phyloP scores from a whole-genome alignment of 1,140 invertebrate species.

The Myzus persicae region DNA sequence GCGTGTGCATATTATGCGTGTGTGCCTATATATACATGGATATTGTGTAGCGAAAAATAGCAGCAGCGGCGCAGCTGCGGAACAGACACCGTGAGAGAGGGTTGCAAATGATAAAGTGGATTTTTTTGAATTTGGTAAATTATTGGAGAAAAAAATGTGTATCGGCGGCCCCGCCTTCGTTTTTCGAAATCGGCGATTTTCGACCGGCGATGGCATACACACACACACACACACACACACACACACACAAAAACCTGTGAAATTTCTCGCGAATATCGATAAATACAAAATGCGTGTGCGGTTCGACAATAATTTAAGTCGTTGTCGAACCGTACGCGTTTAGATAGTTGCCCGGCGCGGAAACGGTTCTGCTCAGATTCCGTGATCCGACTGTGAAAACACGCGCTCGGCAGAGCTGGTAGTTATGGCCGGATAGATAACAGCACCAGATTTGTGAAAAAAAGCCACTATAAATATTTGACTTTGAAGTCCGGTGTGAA shows the following conservation, averaged over 20 bases:
- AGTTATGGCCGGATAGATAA: neutral
- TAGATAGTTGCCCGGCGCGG: neutral
- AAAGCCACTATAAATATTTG: neutral
- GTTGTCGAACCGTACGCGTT: neutral
- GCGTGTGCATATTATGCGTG: neutral
- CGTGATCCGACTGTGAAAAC: neutral
- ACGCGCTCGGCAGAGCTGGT: neutral
- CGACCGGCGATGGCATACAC: neutral
- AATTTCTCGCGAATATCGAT: neutral
- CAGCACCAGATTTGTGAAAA: neutral
- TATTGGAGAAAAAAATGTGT: neutral
- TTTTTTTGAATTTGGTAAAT: constrained; percentile 44
- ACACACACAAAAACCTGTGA: constrained; percentile 2
- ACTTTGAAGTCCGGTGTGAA: neutral
- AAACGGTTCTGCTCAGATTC: neutral
- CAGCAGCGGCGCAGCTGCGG: constrained; percentile 51
- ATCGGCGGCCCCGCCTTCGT: neutral
- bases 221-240: too few relatives aligned
- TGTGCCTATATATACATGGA: neutral
- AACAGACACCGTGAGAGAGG: constrained; percentile 47
- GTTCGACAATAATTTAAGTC: neutral
- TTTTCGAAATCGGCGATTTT: neutral
- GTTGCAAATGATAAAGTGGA: constrained; percentile 57
- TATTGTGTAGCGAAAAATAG: constrained; percentile 42
- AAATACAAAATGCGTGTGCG: neutral